A percentile compares a stretch with the other conserved stretches of the same genome.
phyloP scores from a whole-genome alignment of 2,113 vertebrate species.

The Felis chaus region DNA sequence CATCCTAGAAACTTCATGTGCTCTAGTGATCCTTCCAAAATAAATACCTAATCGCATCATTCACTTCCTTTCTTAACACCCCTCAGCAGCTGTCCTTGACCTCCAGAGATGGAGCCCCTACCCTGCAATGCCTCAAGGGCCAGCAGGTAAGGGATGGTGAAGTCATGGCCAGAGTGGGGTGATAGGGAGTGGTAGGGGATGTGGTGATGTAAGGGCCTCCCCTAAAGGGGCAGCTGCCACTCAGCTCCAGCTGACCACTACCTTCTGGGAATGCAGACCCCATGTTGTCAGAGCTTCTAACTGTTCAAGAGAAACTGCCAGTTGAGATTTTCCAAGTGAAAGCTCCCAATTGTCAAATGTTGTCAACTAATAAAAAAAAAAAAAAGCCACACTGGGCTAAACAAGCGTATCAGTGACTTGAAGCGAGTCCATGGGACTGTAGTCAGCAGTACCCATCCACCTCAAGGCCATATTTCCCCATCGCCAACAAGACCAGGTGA shows the following conservation, averaged over 20 bases:
- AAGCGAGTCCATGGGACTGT: neutral
- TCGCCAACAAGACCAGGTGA: neutral
- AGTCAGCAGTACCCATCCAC: no score
- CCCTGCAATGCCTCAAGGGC: neutral
- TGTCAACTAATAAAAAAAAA: neutral
- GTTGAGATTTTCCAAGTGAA: neutral
- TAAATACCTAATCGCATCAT: neutral
- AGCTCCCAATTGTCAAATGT: neutral
- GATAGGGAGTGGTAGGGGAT: neutral
- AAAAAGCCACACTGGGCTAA: neutral
- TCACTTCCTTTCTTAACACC: neutral
- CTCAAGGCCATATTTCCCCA: neutral
- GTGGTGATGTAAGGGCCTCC: neutral
- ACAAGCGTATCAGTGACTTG: neutral
- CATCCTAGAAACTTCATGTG: neutral
- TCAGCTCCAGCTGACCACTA: neutral
- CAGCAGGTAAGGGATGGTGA: neutral
- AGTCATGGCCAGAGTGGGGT: neutral
- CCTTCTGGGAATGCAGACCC: neutral
- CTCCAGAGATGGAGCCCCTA: neutral
- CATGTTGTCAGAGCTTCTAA: neutral
- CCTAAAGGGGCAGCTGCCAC: neutral
- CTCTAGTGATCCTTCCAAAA: neutral
- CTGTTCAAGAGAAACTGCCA: neutral
- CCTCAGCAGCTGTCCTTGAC: neutral